A percentile compares a stretch with the other conserved stretches of the same genome.
Conservation (phyloP, 2,888 invertebrate genomes). For the Branchipolynoe longqiensis region DNA sequence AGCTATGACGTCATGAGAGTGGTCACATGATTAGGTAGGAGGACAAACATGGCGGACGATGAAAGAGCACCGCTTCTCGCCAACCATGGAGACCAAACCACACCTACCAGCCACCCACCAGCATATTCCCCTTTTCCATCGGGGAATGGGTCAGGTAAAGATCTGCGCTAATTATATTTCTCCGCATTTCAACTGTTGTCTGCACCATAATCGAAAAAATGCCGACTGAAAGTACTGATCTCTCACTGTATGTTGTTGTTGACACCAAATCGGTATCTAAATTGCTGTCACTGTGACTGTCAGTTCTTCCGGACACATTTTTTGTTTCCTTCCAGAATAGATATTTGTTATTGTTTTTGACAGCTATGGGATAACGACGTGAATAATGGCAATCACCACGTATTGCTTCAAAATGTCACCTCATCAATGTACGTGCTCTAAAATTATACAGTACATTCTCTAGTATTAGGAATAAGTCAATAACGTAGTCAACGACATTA, state of each 20-base stretch:
- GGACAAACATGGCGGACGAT: constrained; percentile 60
- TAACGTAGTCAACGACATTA: too few species aligned
- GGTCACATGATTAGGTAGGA: constrained; percentile 53
- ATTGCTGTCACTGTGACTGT: too few species aligned
- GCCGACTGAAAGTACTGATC: too few species aligned
- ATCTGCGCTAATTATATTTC: not conserved
- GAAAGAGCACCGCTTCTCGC: constrained; percentile 54
- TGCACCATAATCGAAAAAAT: too few species aligned
- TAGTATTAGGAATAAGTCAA: too few species aligned
- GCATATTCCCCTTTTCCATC: constrained; percentile 52
- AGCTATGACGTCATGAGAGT: constrained; percentile 9
- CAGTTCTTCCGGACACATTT: constrained; percentile 15
- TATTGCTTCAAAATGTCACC: too few species aligned
- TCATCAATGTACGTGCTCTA: too few species aligned
- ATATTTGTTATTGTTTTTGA: not conserved
- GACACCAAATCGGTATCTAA: not conserved
- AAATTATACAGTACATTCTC: too few species aligned
- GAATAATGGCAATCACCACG: too few species aligned
- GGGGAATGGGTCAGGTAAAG: constrained; percentile 18
- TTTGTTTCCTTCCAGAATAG: not conserved
- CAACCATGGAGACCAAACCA: constrained; percentile 35
- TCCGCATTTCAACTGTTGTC: too few species aligned
- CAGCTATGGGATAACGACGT: too few species aligned
- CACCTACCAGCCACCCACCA: constrained; percentile 24
- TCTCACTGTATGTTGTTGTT: constrained; percentile 19